These are phyloP conservation scores for Penaeus monodon DNA, from an alignment of 2,888 invertebrate genomes.

Conservation along the genomic window DNA sequence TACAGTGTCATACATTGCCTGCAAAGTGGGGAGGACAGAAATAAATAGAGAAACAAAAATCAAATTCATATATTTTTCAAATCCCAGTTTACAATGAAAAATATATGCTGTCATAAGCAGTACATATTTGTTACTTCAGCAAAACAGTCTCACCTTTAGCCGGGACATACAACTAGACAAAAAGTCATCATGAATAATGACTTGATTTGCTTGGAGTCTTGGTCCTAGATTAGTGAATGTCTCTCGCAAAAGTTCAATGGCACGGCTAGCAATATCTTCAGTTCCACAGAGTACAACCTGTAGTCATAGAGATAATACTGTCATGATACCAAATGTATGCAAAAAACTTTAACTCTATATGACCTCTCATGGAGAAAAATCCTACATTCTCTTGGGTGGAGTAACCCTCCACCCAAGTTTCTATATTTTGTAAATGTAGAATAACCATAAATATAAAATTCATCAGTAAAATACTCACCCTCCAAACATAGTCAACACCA, in stretches of 20 bases:
- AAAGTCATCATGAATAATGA: slow-evolving; percentile 65
- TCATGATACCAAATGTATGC: not conserved
- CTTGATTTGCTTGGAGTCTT: slow-evolving; percentile 80
- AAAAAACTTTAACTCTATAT: not conserved
- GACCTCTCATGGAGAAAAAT: no score
- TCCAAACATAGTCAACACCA: slow-evolving; percentile 96
- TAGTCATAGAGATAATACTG: slow-evolving; percentile 12
- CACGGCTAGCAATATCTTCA: slow-evolving; percentile 92
- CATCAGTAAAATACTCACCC: slow-evolving; percentile 74
- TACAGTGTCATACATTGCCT: slow-evolving; percentile 87
- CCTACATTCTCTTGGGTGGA: no score
- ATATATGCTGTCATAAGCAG: no score
- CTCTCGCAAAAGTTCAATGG: slow-evolving; percentile 90
- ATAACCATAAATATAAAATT: slow-evolving; percentile 19
- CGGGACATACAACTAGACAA: slow-evolving; percentile 63
- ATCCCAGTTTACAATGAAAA: no score
- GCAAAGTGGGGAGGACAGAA: slow-evolving; percentile 83
- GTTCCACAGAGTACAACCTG: slow-evolving; percentile 89
- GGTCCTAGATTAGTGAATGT: slow-evolving; percentile 94
- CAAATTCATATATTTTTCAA: not conserved
- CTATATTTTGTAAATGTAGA: slow-evolving; percentile 6
- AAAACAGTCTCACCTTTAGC: slow-evolving; percentile 50
- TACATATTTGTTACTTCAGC: no score
- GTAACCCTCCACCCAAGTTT: no score
- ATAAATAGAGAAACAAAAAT: not conserved